These are phyloP conservation scores for Xanthia icteritia DNA, from an alignment of 2,888 invertebrate genomes.

Conservation along the genomic window DNA sequence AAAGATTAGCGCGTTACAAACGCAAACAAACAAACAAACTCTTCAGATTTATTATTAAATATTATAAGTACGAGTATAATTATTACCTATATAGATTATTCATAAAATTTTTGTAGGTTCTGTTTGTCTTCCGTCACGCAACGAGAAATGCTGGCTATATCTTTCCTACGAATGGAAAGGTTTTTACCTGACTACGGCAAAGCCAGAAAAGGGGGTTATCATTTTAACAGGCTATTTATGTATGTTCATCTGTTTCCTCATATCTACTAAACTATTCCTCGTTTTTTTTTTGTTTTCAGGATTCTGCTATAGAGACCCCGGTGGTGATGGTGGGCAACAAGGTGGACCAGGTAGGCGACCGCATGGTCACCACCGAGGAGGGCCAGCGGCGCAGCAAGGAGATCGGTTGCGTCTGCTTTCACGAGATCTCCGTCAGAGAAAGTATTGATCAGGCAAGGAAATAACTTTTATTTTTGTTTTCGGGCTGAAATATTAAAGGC, in stretches of 20 bases:
- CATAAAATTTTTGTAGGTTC: not conserved
- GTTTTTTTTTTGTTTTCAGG: constrained; percentile 81
- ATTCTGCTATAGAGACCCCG: constrained; percentile 92
- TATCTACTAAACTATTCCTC: not conserved
- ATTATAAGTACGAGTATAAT: too few relatives aligned
- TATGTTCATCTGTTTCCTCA: not conserved
- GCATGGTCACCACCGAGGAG: constrained; percentile 95
- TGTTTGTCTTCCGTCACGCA: not conserved
- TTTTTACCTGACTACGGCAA: not conserved
- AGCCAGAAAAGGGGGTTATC: not conserved
- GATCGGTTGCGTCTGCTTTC: constrained; percentile 95
- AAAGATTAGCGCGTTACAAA: too few relatives aligned
- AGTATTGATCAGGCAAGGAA: constrained; percentile 93
- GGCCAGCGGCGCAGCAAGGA: constrained; percentile 94
- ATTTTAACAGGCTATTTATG: not conserved
- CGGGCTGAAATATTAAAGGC: too few relatives aligned
- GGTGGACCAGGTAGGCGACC: constrained; percentile 93
- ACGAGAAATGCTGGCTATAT: not conserved
- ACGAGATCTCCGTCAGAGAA: constrained; percentile 96
- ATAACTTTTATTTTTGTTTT: not conserved
- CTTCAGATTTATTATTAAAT: too few relatives aligned
- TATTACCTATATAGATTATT: too few relatives aligned
- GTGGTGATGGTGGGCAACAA: constrained; percentile 96
- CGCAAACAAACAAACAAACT: too few relatives aligned
- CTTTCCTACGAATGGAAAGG: not conserved